These are phyloP conservation scores for Actenoides hombroni DNA, from an alignment of 2,113 vertebrate genomes.

Conservation along the genomic window DNA sequence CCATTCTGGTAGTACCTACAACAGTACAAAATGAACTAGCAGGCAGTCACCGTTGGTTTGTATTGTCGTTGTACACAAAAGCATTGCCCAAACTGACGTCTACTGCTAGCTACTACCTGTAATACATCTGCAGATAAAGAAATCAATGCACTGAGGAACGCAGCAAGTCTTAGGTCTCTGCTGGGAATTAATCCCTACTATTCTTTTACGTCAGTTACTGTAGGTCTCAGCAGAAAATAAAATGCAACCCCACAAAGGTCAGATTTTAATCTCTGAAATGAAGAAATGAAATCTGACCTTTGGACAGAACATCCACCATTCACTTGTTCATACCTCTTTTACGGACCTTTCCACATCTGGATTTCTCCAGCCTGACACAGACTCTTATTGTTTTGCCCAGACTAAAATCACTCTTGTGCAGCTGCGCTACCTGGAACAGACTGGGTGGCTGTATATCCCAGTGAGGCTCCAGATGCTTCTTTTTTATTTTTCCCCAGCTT, in stretches of 20 bases:
- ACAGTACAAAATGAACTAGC: background rate
- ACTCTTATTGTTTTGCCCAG: background rate
- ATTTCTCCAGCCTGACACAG: background rate
- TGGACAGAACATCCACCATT: background rate
- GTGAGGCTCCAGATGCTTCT: background rate
- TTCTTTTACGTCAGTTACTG: background rate
- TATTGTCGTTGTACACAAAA: background rate
- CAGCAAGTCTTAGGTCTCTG: background rate
- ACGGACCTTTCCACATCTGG: background rate
- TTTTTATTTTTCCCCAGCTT: background rate
- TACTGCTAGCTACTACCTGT: background rate
- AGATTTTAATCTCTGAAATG: slow-evolving; percentile 20
- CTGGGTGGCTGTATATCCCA: background rate
- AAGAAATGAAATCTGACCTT: background rate
- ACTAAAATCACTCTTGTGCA: background rate
- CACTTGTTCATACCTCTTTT: background rate
- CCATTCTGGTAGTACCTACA: background rate
- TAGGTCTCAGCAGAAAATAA: background rate
- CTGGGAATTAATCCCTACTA: background rate
- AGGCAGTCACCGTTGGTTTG: background rate
- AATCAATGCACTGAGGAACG: background rate
- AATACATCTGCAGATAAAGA: background rate
- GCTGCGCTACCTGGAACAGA: background rate
- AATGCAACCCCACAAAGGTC: background rate
- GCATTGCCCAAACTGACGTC: background rate